Percentiles rank a stretch among this genome's conserved stretches.
These are phyloP conservation scores for Channa maculata DNA, from an alignment of 2,113 vertebrate genomes.

Conservation along the genomic window DNA sequence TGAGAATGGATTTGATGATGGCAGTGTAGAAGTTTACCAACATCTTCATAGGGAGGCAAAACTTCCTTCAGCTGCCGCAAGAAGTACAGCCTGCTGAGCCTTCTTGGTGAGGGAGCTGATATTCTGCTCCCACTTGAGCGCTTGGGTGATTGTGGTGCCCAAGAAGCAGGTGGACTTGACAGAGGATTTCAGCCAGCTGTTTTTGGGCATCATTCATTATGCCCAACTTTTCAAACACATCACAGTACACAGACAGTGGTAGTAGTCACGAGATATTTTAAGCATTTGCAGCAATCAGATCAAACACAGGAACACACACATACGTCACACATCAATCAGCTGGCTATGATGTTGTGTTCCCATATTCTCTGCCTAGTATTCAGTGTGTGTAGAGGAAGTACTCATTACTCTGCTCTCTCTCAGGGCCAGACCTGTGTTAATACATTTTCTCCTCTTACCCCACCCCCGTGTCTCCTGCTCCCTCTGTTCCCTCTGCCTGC, in stretches of 20 bases:
- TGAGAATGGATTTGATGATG: no score
- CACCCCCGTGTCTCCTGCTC: constrained; percentile 8
- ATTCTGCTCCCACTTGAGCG: no score
- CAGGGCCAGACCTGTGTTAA: constrained; percentile 74
- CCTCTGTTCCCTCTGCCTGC: constrained; percentile 43
- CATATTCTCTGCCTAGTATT: constrained; percentile 47
- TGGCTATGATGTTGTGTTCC: constrained; percentile 48
- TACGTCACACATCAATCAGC: constrained; percentile 46
- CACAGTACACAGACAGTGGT: constrained; percentile 13
- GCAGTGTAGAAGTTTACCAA: no score
- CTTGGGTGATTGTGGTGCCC: no score
- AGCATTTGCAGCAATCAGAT: constrained; percentile 24
- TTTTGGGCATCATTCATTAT: constrained; percentile 2
- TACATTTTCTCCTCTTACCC: constrained; percentile 70
- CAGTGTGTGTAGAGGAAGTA: constrained; percentile 59
- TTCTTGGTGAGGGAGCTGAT: no score
- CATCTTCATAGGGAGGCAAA: no score
- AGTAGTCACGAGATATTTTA: constrained; percentile 25
- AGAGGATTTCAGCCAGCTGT: constrained; percentile 4
- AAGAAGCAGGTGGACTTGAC: no score
- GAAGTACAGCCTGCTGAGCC: no score
- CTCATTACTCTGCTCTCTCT: constrained; percentile 68
- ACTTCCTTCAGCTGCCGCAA: no score
- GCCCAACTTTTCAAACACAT: constrained; percentile 4
- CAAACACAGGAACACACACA: constrained; percentile 28